Base-by-base conservation (phyloP, 2,113 vertebrate species). In the Capra hircus region DNA sequence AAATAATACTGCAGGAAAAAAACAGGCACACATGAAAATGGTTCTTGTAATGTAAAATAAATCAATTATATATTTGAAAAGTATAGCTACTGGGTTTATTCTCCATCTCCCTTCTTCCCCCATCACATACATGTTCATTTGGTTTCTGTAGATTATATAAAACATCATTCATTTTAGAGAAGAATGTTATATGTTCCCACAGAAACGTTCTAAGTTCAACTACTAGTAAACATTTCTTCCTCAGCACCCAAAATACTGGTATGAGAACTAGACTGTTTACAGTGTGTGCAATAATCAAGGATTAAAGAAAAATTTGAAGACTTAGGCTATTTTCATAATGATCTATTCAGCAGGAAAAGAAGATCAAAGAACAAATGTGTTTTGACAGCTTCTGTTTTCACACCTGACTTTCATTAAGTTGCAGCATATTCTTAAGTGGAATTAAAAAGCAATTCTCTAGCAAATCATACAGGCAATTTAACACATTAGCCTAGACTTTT, bases 391-490 rank as follows among this genome's bases (percentile, higher is more conserved):
- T 55, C 64, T 97, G 91, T 97, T 97, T 98, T 97, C 95, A 95
- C 95, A 98, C 81, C 91, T 98, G 97, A 98, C 88, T 94, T 90
- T 97, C 52, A 95, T 85, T 93, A 95, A 98, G 82, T 88, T 97
- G 84, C 86, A 94, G 80, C 84, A 94, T 98, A 96, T 50, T 98
- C 97, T 97, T 98, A 98, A 98, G 98, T 98, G 98, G 97, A 97
- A 90, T 96, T 98, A 97, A 97, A 96, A 97, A 96, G 94, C 90
- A 96, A 98, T 97, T 95, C 89, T 91, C 97, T 95, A 96, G 97
- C 94, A 97, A 99, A 98, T 98, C 91, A 97, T 59, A 97, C 95
- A 98, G 97, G 94, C 96, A 96, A 97, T 97, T 98, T 93, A 98
- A 95, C 96, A 97, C 67, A 96, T 98, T 95, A 95, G 80, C 50